Percentiles rank a stretch among this genome's conserved stretches.
Evolutionary conservation across 2,888 invertebrate species (phyloP).

Genomic region (Thera britannica): DNA sequence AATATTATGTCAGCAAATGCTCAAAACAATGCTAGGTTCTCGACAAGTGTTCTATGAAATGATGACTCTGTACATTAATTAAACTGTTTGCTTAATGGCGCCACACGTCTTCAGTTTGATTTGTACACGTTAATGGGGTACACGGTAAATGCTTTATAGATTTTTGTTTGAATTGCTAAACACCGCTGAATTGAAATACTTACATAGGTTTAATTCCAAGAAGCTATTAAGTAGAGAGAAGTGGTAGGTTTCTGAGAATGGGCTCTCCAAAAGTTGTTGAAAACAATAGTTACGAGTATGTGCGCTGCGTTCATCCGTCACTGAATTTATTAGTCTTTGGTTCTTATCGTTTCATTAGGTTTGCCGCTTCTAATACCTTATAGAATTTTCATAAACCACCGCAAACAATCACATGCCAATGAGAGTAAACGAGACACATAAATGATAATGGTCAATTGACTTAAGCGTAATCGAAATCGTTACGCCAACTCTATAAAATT

Average conservation of each 20-base stretch:
- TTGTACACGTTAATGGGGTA: conserved; percentile 65
- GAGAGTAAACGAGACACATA: not conserved
- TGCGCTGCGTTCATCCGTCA: not conserved
- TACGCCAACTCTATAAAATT: not conserved
- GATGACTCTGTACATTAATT: conserved; percentile 76
- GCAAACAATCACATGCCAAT: not conserved
- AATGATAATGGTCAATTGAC: conserved; percentile 1
- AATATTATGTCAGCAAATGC: not conserved
- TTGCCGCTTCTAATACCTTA: not conserved
- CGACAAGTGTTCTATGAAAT: conserved; percentile 55
- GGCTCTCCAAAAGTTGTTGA: conserved; percentile 2
- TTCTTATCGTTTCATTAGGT: too few relatives aligned
- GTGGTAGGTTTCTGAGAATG: conserved; percentile 7
- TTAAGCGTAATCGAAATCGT: not conserved
- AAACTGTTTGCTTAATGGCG: conserved; percentile 75
- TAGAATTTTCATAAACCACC: not conserved
- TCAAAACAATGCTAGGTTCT: conserved; percentile 38
- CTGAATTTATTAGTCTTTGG: too few relatives aligned
- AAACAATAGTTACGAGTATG: not conserved
- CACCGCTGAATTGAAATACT: conserved; percentile 15
- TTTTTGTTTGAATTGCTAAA: conserved; percentile 39
- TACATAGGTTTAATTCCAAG: conserved; percentile 13
- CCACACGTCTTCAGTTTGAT: conserved; percentile 70
- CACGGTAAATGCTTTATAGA: conserved; percentile 56
- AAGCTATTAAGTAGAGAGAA: conserved; percentile 9